These are phyloP conservation scores for Lamproptera curius DNA, from an alignment of 2,888 invertebrate species.

Conservation along the genomic window DNA sequence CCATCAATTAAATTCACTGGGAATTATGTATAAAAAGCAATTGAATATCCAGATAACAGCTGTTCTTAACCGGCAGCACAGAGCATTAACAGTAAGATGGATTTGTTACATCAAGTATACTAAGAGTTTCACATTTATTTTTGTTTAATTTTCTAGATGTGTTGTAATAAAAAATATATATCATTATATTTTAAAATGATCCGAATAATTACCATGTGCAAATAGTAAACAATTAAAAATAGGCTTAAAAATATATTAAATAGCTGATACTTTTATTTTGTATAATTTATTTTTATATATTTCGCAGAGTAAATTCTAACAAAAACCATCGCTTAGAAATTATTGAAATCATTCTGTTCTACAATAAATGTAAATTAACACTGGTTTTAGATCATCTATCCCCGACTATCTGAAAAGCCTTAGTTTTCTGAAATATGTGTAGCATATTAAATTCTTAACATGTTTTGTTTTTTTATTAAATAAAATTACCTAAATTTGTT, in stretches of 20 bases:
- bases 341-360: constrained; percentile 1
- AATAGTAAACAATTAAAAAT: constrained; percentile 31
- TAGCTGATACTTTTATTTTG: constrained; percentile 23
- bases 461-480: constrained; percentile 1
- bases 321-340: neutral
- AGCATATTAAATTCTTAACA: constrained; percentile 9
- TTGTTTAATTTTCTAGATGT: constrained; percentile 22
- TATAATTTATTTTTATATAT: constrained; percentile 38
- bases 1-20: constrained; percentile 61
- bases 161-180: constrained; percentile 17
- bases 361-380: no score
- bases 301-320: constrained; percentile 19
- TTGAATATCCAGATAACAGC: constrained; percentile 34
- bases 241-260: constrained; percentile 25
- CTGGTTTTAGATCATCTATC: constrained; percentile 7
- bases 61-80: constrained; percentile 24
- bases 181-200: constrained; percentile 15
- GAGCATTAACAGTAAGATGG: constrained; percentile 23
- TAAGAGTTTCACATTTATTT: constrained; percentile 22
- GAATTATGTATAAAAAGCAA: constrained; percentile 44
- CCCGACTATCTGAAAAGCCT: no score
- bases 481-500: constrained; percentile 4
- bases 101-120: constrained; percentile 26
- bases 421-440: constrained; percentile 7
- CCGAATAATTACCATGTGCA: constrained; percentile 24